Evolutionary conservation across 2,113 vertebrate genomes (phyloP).

Genomic region (Felis chaus): DNA sequence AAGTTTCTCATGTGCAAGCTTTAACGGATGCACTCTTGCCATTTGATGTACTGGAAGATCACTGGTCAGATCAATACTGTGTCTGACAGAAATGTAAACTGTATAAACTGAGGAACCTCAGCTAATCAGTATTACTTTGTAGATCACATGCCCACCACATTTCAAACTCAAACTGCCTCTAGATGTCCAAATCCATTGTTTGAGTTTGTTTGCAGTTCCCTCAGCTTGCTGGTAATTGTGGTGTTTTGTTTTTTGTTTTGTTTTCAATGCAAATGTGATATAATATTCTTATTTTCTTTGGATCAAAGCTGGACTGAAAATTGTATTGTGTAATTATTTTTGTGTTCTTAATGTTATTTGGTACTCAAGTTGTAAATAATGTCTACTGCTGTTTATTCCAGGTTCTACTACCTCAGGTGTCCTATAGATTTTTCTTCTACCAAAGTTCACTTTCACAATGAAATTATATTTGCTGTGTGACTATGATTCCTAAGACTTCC

Average conservation of each 20-base stretch:
- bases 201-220: slow-evolving; percentile 86
- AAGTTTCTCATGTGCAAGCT: slow-evolving; percentile 89
- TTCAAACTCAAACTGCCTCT: slow-evolving; percentile 87
- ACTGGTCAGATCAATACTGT: slow-evolving; percentile 81
- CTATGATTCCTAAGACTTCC: slow-evolving; percentile 92
- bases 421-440: slow-evolving; percentile 95
- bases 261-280: slow-evolving; percentile 90
- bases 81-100: slow-evolving; percentile 87
- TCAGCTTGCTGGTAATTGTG: slow-evolving; percentile 89
- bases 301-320: slow-evolving; percentile 96
- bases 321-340: slow-evolving; percentile 92
- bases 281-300: slow-evolving; percentile 92
- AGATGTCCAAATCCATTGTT: slow-evolving; percentile 83
- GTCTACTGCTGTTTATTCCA: slow-evolving; percentile 96
- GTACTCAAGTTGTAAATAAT: slow-evolving; percentile 93
- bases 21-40: slow-evolving; percentile 92
- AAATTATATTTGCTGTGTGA: slow-evolving; percentile 91
- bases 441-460: slow-evolving; percentile 95
- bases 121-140: slow-evolving; percentile 94
- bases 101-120: slow-evolving; percentile 90
- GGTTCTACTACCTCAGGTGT: slow-evolving; percentile 97
- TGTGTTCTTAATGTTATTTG: slow-evolving; percentile 93
- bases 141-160: slow-evolving; percentile 88
- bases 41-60: slow-evolving; percentile 92
- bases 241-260: slow-evolving; percentile 79